A percentile compares a stretch with the other conserved stretches of the same genome.
These are phyloP conservation scores for Caradrina kadenii DNA, from an alignment of 2,888 invertebrate species.

Conservation along the genomic window DNA sequence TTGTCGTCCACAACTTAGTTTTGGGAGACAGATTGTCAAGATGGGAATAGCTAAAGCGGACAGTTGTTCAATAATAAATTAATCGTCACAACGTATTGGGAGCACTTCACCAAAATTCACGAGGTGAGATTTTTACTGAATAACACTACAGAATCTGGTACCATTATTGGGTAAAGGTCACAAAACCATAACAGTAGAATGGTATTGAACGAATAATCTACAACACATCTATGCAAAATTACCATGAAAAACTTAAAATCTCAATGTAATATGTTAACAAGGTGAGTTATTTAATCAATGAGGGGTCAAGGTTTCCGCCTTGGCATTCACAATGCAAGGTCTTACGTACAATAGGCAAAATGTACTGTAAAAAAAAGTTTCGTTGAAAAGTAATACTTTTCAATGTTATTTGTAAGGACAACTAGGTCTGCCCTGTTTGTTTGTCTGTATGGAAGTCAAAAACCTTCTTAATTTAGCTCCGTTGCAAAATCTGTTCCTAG, in stretches of 20 bases:
- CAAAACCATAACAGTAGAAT: slow-evolving; percentile 6
- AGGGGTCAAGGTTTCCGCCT: slow-evolving; percentile 42
- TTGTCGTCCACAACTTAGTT: too few relatives aligned
- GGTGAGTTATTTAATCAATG: slow-evolving; percentile 44
- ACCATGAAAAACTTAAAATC: slow-evolving; percentile 29
- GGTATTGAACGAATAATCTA: not conserved
- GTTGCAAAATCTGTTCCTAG: too few relatives aligned
- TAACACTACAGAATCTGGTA: too few relatives aligned
- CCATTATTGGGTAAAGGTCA: slow-evolving; percentile 1
- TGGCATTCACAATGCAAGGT: slow-evolving; percentile 63
- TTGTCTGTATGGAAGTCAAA: too few relatives aligned
- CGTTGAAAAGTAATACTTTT: not conserved
- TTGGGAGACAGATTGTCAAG: too few relatives aligned
- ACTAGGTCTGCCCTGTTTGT: too few relatives aligned
- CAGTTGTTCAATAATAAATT: too few relatives aligned
- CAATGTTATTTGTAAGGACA: not conserved
- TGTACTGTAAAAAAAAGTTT: slow-evolving; percentile 4
- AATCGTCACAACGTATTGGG: too few relatives aligned
- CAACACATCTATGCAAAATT: slow-evolving; percentile 5
- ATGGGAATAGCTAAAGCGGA: too few relatives aligned
- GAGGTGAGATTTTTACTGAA: too few relatives aligned
- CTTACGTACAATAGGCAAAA: slow-evolving; percentile 20
- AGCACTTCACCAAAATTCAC: too few relatives aligned
- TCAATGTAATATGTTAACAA: slow-evolving; percentile 34
- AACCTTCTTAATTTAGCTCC: too few relatives aligned